Evolutionary conservation across 2,113 vertebrate genomes (phyloP), one percentile per base, ranked within the genome.

Genomic region (Ursus arctos): DNA sequence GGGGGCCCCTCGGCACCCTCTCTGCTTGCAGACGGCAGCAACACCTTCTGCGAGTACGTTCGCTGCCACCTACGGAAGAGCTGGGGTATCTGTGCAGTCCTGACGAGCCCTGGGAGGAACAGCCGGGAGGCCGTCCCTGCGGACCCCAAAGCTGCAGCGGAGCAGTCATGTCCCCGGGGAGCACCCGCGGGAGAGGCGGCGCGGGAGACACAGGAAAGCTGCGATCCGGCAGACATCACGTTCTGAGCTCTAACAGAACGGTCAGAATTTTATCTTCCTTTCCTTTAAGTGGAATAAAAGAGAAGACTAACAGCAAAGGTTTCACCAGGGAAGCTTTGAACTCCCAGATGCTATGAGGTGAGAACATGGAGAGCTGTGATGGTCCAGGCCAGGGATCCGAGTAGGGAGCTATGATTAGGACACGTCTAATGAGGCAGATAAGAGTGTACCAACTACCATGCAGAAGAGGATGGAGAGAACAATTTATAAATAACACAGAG

Each of bases 241-340:
- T 19, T 55, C 59, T 28, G 6, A 94, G 85, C 19, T 63, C 72
- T 51, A 31, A 61, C 31, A 89, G n/a, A 55, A 53, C 31, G 65
- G 26, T 72, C 72, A 76, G 77, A n/a, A 93, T 74, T 59, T 82
- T 69, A 82, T 69, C 31, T 67, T 26, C 33, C 28, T 89, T 85
- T 85, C 59, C 24, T 89, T 86, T 87, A 82, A 96, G 28, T 43
- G 28, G 74, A 82, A 81, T 57, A 31, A 93, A 80, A 83, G 22
- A 61, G 85, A 94, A 91, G 36, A 77, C 71, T 87, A 67, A 92
- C 3, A 47, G 71, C 21, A 71, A 96, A 96, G 24, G 28, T 43
- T 93, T 79, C 33, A 40, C 24, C 28, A 10, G 65, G 47, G 53
- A 69, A 91, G 65, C 19, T 83, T 33, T 90, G 28, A 90, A n/a